These are phyloP conservation scores for Octomys mimax DNA, from an alignment of 2,797 vertebrate genomes.

Conservation along the genomic window DNA sequence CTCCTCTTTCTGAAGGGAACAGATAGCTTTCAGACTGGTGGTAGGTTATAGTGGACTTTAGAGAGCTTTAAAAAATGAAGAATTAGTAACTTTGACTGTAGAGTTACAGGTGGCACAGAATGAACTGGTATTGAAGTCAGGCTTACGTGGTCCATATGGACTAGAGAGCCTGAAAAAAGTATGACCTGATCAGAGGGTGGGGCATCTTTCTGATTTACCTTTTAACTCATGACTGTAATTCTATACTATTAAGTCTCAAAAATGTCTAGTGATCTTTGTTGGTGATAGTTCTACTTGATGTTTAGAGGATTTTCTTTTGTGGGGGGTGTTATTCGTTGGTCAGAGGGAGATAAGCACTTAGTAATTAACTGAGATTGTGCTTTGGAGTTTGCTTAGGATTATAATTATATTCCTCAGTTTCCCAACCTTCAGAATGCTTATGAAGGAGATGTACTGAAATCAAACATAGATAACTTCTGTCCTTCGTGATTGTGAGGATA, in stretches of 20 bases:
- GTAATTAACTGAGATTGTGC: constrained; percentile 61
- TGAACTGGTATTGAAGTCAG: constrained; percentile 15
- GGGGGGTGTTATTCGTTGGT: background rate
- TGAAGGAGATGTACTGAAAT: constrained; percentile 56
- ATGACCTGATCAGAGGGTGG: background rate
- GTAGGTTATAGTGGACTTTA: background rate
- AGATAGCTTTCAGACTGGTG: background rate
- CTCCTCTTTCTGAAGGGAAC: background rate
- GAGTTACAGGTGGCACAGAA: background rate
- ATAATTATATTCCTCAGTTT: constrained; percentile 71
- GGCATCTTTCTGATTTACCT: constrained; percentile 16
- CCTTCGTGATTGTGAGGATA: constrained; percentile 33
- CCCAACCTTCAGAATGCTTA: constrained; percentile 44
- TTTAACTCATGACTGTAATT: constrained; percentile 24
- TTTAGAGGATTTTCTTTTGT: background rate
- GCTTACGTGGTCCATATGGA: background rate
- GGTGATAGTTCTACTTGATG: background rate
- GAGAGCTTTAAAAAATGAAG: background rate
- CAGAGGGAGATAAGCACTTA: background rate
- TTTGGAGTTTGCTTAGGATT: constrained; percentile 59
- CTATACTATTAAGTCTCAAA: constrained; percentile 40
- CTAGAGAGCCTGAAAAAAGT: background rate
- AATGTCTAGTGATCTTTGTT: constrained; percentile 8
- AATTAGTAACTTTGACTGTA: background rate
- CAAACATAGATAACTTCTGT: constrained; percentile 5